Evolutionary conservation across 1,140 invertebrate species (phyloP).

Genomic region (Leptopilina clavipes): DNA sequence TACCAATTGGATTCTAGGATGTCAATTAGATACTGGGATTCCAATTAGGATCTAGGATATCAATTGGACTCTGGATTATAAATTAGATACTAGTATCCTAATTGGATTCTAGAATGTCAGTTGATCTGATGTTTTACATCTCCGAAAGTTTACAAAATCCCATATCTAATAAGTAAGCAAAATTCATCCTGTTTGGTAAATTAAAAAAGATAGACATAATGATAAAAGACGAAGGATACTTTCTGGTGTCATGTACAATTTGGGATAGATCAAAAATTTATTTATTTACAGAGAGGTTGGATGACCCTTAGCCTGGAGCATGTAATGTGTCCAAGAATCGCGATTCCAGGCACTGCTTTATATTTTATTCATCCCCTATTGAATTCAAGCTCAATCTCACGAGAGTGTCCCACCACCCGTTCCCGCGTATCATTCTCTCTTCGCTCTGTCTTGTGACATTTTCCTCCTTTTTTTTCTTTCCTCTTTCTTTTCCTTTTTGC

Average conservation of each 20-base stretch:
- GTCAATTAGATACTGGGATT: too few relatives aligned
- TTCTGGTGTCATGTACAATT: background rate
- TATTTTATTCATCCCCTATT: slow-evolving; percentile 76
- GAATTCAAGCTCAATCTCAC: slow-evolving; percentile 73
- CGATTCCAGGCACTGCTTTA: slow-evolving; percentile 62
- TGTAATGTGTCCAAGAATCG: slow-evolving; percentile 49
- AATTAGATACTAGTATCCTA: too few relatives aligned
- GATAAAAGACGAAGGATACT: background rate
- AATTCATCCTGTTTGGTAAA: background rate
- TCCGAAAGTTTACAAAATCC: too few relatives aligned
- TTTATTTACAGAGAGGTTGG: slow-evolving; percentile 18
- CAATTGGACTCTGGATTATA: too few relatives aligned
- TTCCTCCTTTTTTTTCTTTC: slow-evolving; percentile 41
- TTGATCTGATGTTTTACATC: too few relatives aligned
- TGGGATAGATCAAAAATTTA: slow-evolving; percentile 25
- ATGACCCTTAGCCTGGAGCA: slow-evolving; percentile 50
- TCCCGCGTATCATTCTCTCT: slow-evolving; percentile 13
- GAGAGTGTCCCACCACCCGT: slow-evolving; percentile 69
- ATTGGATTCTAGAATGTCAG: too few relatives aligned
- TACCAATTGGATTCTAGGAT: too few relatives aligned
- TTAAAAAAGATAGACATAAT: background rate
- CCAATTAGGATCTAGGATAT: too few relatives aligned
- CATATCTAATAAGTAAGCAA: too few relatives aligned
- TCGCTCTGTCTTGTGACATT: slow-evolving; percentile 49
- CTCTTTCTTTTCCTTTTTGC: slow-evolving; percentile 40